Evolutionary conservation across 2,888 invertebrate species (phyloP).

Genomic region (Saturnia pavonia): DNA sequence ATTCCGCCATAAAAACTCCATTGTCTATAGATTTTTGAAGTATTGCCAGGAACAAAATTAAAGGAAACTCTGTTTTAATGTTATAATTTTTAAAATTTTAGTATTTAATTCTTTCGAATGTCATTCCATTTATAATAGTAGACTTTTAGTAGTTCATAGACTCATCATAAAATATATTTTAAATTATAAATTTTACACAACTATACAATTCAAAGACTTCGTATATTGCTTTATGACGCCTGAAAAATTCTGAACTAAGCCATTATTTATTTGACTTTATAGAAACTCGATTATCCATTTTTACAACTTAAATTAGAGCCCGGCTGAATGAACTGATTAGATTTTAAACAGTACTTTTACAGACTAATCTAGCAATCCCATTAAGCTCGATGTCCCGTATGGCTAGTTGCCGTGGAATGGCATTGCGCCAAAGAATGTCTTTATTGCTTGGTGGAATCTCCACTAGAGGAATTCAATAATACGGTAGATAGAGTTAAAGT

Average conservation of each 20-base stretch:
- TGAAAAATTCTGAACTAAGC: no score
- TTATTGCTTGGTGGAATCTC: slow-evolving; percentile 63
- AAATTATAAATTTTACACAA: no score
- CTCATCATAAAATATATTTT: no score
- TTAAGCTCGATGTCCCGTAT: slow-evolving; percentile 24
- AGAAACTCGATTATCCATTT: background rate
- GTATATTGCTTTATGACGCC: no score
- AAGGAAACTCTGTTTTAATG: background rate
- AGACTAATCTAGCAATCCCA: slow-evolving; percentile 2
- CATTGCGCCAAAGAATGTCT: slow-evolving; percentile 66
- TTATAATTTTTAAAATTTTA: no score
- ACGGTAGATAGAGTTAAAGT: slow-evolving; percentile 54
- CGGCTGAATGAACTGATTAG: background rate
- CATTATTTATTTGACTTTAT: background rate
- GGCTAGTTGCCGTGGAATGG: slow-evolving; percentile 44
- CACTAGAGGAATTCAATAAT: slow-evolving; percentile 64
- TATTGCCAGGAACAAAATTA: background rate
- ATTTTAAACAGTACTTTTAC: background rate
- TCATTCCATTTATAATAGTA: no score
- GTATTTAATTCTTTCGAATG: no score
- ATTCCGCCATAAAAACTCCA: no score
- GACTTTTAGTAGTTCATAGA: no score
- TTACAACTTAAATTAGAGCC: background rate
- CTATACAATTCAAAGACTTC: no score
- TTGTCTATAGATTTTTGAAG: background rate